Conservation (phyloP, 1,140 invertebrate species). For the Brachionus rubens region DNA sequence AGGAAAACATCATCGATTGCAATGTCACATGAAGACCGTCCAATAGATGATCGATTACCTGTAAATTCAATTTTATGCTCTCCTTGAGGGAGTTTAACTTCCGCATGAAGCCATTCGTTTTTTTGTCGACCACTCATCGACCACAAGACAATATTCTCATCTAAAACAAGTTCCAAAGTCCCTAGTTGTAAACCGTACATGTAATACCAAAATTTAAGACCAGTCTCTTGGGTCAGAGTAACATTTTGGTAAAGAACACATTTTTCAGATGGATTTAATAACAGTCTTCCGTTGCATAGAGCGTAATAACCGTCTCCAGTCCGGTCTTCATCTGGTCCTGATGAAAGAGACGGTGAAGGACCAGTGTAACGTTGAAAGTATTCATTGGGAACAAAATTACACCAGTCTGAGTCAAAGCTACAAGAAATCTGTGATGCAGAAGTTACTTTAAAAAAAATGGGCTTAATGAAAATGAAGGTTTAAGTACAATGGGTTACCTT, state of each 20-base stretch:
- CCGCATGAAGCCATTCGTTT: slow-evolving; percentile 7
- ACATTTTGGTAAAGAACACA: slow-evolving; percentile 4
- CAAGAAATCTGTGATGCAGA: not conserved
- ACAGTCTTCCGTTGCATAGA: slow-evolving; percentile 16
- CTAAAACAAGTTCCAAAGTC: slow-evolving; percentile 1
- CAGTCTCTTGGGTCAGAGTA: not conserved
- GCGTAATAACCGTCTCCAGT: slow-evolving; percentile 2
- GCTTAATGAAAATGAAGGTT: too few species aligned
- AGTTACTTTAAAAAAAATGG: too few species aligned
- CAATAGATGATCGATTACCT: not conserved
- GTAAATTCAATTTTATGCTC: slow-evolving; percentile 18
- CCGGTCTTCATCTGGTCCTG: not conserved
- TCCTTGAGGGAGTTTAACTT: not conserved
- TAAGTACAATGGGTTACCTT: too few species aligned
- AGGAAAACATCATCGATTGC: slow-evolving; percentile 6
- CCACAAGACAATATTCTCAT: slow-evolving; percentile 13
- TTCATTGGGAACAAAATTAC: not conserved
- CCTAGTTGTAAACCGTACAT: not conserved
- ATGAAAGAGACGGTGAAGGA: not conserved
- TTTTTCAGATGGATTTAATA: not conserved
- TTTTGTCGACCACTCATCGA: not conserved
- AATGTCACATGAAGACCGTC: slow-evolving; percentile 17
- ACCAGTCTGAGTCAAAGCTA: slow-evolving; percentile 11
- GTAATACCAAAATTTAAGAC: slow-evolving; percentile 25
- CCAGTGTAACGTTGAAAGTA: not conserved